Evolutionary conservation across 2,888 invertebrate genomes (phyloP).

Genomic region (Hirtodrosophila confusa): DNA sequence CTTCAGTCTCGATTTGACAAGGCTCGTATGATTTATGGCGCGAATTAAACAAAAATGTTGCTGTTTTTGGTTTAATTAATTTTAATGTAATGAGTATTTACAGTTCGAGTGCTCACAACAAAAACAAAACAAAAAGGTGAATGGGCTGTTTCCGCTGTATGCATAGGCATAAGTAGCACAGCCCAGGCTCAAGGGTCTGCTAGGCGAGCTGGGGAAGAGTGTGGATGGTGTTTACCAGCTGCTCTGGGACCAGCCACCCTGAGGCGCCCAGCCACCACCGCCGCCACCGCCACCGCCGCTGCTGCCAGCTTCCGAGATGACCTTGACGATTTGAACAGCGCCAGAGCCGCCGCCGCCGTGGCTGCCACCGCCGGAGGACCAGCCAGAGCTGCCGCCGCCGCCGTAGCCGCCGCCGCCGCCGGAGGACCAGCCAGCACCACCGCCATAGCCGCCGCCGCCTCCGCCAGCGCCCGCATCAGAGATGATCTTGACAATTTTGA

Average conservation of each 20-base stretch:
- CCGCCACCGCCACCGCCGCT: constrained; percentile 35
- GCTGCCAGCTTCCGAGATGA: constrained; percentile 35
- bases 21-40: constrained; percentile 29
- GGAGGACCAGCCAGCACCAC: constrained; percentile 27
- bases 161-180: constrained; percentile 1
- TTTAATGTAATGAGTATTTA: constrained; percentile 50
- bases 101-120: constrained; percentile 33
- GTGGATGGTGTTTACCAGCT: constrained; percentile 53
- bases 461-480: constrained; percentile 44
- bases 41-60: constrained; percentile 8
- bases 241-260: constrained; percentile 60
- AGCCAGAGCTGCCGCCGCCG: constrained; percentile 20
- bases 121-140: constrained; percentile 22
- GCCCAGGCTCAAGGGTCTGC: constrained; percentile 7
- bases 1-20: background rate
- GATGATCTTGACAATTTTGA: constrained; percentile 38
- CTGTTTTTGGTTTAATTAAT: constrained; percentile 20
- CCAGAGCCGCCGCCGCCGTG: constrained; percentile 13
- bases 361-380: constrained; percentile 26
- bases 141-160: constrained; percentile 17
- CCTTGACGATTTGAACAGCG: constrained; percentile 45
- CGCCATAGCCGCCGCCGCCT: constrained; percentile 31
- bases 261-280: constrained; percentile 61
- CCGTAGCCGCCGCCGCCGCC: constrained; percentile 7
- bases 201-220: background rate